A percentile compares a stretch with the other conserved stretches of the same genome.
Conservation (phyloP, 1,140 invertebrate genomes). For the Brachionus calyciflorus region DNA sequence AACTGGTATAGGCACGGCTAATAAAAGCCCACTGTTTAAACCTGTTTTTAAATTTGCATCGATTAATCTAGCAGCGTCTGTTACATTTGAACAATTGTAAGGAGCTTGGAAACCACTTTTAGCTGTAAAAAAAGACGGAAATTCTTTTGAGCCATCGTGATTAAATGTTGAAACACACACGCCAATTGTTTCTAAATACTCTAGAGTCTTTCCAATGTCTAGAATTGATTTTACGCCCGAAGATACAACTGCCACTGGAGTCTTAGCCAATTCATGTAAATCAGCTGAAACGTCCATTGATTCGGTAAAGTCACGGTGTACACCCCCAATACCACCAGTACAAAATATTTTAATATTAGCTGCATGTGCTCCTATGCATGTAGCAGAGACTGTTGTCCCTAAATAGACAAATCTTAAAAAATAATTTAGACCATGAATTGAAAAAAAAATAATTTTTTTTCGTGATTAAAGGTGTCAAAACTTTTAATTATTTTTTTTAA, state of each 20-base stretch:
- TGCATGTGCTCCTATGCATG: conserved; percentile 76
- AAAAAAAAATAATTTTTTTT: neutral
- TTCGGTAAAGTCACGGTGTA: conserved; percentile 71
- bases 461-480: no score
- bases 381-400: conserved; percentile 92
- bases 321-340: conserved; percentile 85
- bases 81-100: conserved; percentile 8
- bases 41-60: conserved; percentile 58
- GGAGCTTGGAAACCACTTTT: conserved; percentile 35
- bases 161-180: conserved; percentile 75
- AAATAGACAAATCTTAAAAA: no score
- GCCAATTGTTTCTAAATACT: conserved; percentile 91
- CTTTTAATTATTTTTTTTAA: no score
- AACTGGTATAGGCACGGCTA: conserved; percentile 85
- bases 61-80: conserved; percentile 17
- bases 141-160: conserved; percentile 46
- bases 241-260: conserved; percentile 82
- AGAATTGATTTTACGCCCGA: conserved; percentile 95
- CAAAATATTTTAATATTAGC: conserved; percentile 87
- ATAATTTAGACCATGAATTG: no score
- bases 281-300: conserved; percentile 89
- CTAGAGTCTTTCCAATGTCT: conserved; percentile 87
- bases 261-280: conserved; percentile 80
- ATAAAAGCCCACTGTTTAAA: conserved; percentile 75
- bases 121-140: conserved; percentile 47